A percentile compares a stretch with the other conserved stretches of the same genome.
Conservation (phyloP, 2,888 invertebrate species). For the Aleiodes leptofemur region DNA sequence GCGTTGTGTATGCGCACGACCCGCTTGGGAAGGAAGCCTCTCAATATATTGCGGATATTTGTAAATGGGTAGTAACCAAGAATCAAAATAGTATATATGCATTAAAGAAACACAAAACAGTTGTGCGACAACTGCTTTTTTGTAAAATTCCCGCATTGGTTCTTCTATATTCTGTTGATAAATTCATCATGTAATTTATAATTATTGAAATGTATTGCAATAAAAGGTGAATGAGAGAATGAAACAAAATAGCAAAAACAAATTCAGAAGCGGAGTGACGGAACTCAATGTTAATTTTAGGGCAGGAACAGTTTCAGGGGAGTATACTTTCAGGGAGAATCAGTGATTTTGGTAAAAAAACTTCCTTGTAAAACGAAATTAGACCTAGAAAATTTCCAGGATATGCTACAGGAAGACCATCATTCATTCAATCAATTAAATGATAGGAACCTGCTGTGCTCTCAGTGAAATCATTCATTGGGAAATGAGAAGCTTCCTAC, state of each 20-base stretch:
- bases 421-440: no score
- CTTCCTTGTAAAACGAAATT: no score
- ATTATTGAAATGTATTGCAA: constrained; percentile 4
- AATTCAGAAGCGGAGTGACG: neutral
- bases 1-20: constrained; percentile 25
- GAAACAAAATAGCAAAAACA: neutral
- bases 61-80: constrained; percentile 6
- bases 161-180: constrained; percentile 3
- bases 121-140: constrained; percentile 23
- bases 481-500: no score
- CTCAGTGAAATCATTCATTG: no score
- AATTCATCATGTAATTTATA: constrained; percentile 24
- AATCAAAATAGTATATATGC: constrained; percentile 20
- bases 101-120: constrained; percentile 14
- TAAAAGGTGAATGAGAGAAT: neutral
- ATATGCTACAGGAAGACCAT: no score
- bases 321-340: no score
- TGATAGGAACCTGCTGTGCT: no score
- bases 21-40: constrained; percentile 43
- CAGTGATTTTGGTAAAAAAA: no score
- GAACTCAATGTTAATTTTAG: neutral
- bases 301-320: no score
- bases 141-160: constrained; percentile 2
- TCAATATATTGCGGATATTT: constrained; percentile 38
- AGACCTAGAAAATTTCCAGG: no score